phyloP scores from a whole-genome alignment of 2,797 vertebrate genomes.

The Acomys russatus region DNA sequence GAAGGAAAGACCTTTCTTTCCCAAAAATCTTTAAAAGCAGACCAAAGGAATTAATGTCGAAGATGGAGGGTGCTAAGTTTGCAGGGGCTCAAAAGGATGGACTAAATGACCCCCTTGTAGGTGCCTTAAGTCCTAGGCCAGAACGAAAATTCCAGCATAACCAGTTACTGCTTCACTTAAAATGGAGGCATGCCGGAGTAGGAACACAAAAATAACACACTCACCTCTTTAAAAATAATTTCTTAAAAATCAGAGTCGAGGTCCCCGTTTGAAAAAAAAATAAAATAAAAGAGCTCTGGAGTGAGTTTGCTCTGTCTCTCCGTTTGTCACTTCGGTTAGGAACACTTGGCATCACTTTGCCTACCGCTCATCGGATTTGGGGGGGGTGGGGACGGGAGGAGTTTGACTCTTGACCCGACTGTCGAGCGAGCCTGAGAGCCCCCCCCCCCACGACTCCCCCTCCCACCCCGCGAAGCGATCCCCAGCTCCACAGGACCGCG shows the following conservation, averaged over 20 bases:
- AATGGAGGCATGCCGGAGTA: constrained; percentile 79
- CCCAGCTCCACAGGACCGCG: neutral
- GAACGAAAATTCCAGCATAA: constrained; percentile 84
- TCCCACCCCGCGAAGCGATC: neutral
- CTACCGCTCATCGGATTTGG: constrained; percentile 20
- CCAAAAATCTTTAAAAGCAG: constrained; percentile 53
- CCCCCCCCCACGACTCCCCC: neutral
- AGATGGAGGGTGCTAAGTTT: constrained; percentile 15
- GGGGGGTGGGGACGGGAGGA: neutral
- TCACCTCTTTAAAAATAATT: constrained; percentile 64
- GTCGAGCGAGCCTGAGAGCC: neutral
- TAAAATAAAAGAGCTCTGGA: constrained; percentile 44
- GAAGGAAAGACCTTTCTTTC: constrained; percentile 4
- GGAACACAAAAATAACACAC: constrained; percentile 75
- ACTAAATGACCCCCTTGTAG: constrained; percentile 68
- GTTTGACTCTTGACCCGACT: constrained; percentile 65
- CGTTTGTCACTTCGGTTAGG: constrained; percentile 62
- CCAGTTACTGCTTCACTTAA: constrained; percentile 83
- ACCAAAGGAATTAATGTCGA: constrained; percentile 49
- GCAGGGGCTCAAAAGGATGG: constrained; percentile 9
- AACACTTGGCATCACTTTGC: constrained; percentile 83
- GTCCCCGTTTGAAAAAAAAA: constrained; percentile 44
- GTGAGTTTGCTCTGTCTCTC: constrained; percentile 61
- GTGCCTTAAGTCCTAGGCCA: constrained; percentile 70
- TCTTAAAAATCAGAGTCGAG: constrained; percentile 19